Evolutionary conservation across 2,797 vertebrate species (phyloP), one percentile per base, ranked within the genome.

Genomic region (Channa striata): DNA sequence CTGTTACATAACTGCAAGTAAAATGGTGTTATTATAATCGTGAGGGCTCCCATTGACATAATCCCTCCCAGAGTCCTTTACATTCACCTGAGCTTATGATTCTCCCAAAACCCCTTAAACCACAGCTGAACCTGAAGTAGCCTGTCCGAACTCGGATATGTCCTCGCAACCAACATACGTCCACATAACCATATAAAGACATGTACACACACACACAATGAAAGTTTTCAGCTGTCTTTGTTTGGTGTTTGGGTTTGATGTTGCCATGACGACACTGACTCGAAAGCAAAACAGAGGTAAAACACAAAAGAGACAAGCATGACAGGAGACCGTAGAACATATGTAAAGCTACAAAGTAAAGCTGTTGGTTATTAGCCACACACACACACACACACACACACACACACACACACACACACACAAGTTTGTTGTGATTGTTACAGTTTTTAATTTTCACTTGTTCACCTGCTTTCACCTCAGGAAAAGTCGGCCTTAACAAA

Each of bases 191-290:
- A 6, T 8, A 59, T 23, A 61, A 33, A 56, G 57, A 52, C 47
- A 46, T 25, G 12, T 50, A 59, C 40, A 59, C 60, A 34, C 63
- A 77, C 59, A 54, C 65, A 37, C 39, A 60, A 19, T 46, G 12
- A 77, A 79, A 78, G 51, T 77, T 82, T 81, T 84, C 64, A 78
- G 75, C 58, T 76, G 52, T 59, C 71, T 76, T 78, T 85, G 80
- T 80, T 85, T 80, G 44, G 53, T 74, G 85, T 83, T 89, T 79
- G 58, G 59, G 72, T 66, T 82, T 48, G 51, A 78, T 66, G 80
- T 87, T 86, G 73, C 81, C 6, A 75, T 73, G 71, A 83, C 1
- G 14, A 85, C n/a, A 1, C 44, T 11, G 59, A 40, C 59, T 61
- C 6, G 64, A 85, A 86, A 78, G 67, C 68, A 76, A 83, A 73